Base-by-base conservation (phyloP, 2,888 invertebrate genomes). In the Leucoptera coffeella region DNA sequence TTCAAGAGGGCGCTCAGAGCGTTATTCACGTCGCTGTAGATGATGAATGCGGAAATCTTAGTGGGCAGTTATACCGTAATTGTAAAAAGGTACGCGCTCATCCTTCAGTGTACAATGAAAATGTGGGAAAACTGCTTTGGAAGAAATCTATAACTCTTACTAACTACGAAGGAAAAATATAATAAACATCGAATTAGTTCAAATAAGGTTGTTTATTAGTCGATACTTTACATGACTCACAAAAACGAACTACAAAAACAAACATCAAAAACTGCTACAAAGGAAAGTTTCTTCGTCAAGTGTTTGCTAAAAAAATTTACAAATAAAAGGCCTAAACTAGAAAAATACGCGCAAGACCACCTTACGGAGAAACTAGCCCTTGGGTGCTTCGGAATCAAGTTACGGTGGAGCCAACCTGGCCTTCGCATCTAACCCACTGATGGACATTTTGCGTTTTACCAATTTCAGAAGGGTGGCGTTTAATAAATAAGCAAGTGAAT, bases 1-100 rank as follows among this genome's bases (percentile, higher is more conserved):
- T 77, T 48, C 71, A 73, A 35, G 79, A 83, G 46, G 85, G 85
- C 1, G 82, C 82, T 2, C 85, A 85, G 41, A 85, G 85, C 0
- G 73, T 75, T 3, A 72, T 85, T 23, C 72, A 78, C 36, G 47
- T 78, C 27, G 79, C 83, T 2, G 75, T 81, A 2, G 74, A 82
- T 1, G 78, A 82, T 27, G 79, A 80, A 36, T 62, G 85, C 2
- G 69, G 49, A 1, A 62, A 73, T 31, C 64, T 78, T 1, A 73
- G 60, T 17, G 86, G 86, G 25, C 78, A 79, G 51, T 85, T 84
- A 43, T 87, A 75, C 38, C 65, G 73, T 49, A 85, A 88, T 36
- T 87, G 86, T 46, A 71, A 73, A 51, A 75, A 79, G 43, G 45
- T 49, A 7, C 47, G 52, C 3, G 46, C 83, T 7, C 45, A 58